Percentiles rank a stretch among this genome's conserved stretches.
Conservation (phyloP, 2,888 invertebrate species). For the Agonopterix heracliana region DNA sequence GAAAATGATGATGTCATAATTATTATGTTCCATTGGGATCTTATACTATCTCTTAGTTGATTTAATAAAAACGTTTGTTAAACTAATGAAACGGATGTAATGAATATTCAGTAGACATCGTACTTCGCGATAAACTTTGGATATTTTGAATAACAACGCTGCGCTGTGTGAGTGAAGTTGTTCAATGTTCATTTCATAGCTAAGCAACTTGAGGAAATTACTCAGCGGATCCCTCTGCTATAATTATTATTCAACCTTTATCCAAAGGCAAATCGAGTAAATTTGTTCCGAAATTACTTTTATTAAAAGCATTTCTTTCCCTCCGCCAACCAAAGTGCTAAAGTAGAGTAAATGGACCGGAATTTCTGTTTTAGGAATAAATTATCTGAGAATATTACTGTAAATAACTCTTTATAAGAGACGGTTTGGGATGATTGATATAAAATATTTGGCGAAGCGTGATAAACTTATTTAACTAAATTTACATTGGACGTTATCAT, state of each 20-base stretch:
- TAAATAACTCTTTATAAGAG: slow-evolving; percentile 45
- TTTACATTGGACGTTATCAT: too few species aligned
- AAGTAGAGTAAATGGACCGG: slow-evolving; percentile 69
- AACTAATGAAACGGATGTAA: slow-evolving; percentile 30
- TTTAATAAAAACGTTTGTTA: slow-evolving; percentile 14
- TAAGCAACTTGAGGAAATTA: slow-evolving; percentile 55
- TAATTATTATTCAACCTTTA: slow-evolving; percentile 69
- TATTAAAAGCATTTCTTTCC: slow-evolving; percentile 71
- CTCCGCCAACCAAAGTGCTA: slow-evolving; percentile 60
- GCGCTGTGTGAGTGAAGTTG: slow-evolving; percentile 20
- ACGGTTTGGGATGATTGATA: slow-evolving; percentile 23
- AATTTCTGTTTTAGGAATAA: slow-evolving; percentile 63
- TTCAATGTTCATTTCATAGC: slow-evolving; percentile 24
- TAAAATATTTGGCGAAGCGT: slow-evolving; percentile 8
- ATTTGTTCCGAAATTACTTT: slow-evolving; percentile 67
- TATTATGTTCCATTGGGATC: too few species aligned
- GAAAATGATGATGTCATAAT: too few species aligned
- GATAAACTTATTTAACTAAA: too few species aligned
- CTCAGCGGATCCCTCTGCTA: slow-evolving; percentile 31
- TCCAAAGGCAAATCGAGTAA: slow-evolving; percentile 58
- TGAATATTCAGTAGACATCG: slow-evolving; percentile 36
- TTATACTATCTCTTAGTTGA: neutral
- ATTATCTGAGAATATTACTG: slow-evolving; percentile 55
- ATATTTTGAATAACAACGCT: slow-evolving; percentile 32
- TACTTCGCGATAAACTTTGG: slow-evolving; percentile 31